Base-by-base conservation (phyloP, 1,140 invertebrate species). In the Lepeophtheirus salmonis region DNA sequence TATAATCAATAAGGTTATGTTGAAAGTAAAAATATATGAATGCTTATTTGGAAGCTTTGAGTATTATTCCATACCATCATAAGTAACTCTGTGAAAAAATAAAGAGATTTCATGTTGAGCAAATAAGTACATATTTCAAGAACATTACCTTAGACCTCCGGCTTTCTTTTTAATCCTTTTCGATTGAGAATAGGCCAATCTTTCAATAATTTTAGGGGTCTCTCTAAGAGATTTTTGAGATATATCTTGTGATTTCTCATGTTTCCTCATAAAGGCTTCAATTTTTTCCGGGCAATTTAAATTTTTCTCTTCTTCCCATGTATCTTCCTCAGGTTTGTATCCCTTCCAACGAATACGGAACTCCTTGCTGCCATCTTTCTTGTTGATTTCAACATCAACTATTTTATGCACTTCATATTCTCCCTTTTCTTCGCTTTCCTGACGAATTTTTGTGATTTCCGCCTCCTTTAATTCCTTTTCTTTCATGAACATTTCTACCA, bases 301-400 rank as follows among this genome's bases (percentile, higher is more conserved):
- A 54, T 54, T n/a, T 24, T 54, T 20, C 22, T 54, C 52, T 2
- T 20, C n/a, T 23, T 54, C 52, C 52, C 52, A 54, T 2, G 52
- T 20, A 23, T 54, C 52, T 16, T 54, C 52, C 14, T n/a, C n/a
- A 16, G 52, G 3, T 3, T 20, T 2, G 23, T 24, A 54, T 3
- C 52, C 52, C 17, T 54, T 54, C 52, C 52, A 54, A 17, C 52
- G 52, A 24, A 54, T 54, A 2, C n/a, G 21, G 23, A 54, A 54
- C 17, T 18, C 17, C 18, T 20, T 20, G 14, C 21, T 54, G 1
- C 23, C 52, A 20, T 3, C 13, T 24, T 54, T 17, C 4, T 14
- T 14, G 21, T 21, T 3, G n/a, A 16, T 3, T 14, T 21, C 4
- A 13, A 54, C 52, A n/a, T 54, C 52, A 2, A 54, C 13, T 14